Conservation (phyloP, 2,113 vertebrate genomes). For the Petrocephalus zakoni region DNA sequence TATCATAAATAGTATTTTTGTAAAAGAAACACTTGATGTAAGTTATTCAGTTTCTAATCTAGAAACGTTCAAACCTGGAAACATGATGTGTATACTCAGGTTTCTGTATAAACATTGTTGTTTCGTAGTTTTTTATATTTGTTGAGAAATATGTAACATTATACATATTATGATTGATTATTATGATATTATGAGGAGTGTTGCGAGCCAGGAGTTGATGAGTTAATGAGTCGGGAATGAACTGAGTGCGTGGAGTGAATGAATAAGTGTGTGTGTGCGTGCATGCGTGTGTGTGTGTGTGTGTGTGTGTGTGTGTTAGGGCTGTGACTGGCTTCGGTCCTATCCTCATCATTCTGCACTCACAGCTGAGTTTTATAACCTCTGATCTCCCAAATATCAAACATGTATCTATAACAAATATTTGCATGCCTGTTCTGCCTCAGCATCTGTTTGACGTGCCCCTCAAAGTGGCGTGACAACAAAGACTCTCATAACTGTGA, state of each 20-base stretch:
- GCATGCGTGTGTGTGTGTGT: too few species aligned
- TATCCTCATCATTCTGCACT: background rate
- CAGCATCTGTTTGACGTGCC: background rate
- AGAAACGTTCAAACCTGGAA: background rate
- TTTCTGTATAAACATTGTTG: background rate
- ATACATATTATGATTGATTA: background rate
- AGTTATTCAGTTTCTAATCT: background rate
- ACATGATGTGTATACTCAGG: background rate
- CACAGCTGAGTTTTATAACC: conserved; percentile 2
- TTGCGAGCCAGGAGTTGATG: background rate
- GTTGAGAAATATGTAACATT: background rate
- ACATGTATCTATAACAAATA: background rate
- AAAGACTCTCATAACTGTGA: background rate
- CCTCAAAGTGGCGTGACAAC: background rate
- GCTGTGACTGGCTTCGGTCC: background rate
- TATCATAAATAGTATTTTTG: background rate
- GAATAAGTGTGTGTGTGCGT: background rate
- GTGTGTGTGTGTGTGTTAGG: background rate
- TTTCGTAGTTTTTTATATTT: background rate
- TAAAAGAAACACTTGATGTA: background rate
- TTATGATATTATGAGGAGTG: background rate
- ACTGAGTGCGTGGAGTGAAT: background rate
- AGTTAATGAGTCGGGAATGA: background rate
- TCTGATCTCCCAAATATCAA: background rate
- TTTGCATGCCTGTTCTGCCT: background rate